Evolutionary conservation across 2,888 invertebrate genomes (phyloP), one percentile per base, ranked within the genome.

Genomic region (Merodon equestris): DNA sequence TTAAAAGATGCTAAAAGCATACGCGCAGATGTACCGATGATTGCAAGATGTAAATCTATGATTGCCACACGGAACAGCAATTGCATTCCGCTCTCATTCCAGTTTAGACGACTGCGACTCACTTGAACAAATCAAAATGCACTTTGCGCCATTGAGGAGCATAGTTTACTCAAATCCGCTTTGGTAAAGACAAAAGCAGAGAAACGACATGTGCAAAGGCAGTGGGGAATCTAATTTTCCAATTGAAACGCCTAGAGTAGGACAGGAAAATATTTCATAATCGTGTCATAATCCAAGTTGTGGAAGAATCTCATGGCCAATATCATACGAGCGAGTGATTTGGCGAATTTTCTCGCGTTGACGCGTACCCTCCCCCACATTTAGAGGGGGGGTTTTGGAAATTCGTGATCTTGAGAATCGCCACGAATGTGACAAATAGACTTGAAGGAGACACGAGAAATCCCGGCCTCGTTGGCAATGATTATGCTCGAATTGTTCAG

Each of bases 41-140:
- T 36, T 38, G 38, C 15, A 15, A 60, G 58, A 68, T 68, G 51
- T 51, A 60, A 68, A 68, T 60, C 47, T 58, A 38, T 68, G 68
- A 53, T 36, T 68, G 51, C 45, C 58, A 68, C 27, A 68, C 15
- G 53, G 45, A 38, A 38, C 38, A 38, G 4, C 60, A 5, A 68
- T 60, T 61, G 60, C 68, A 61, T 70, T 70, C 70, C 60, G 61
- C n/a, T 53, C 53, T 13, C 51, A 58, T 47, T 42, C 47, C 27
- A 58, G 51, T 57, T 66, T 56, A 72, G 4, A 53, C 63, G 36
- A 54, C 50, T 61, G n/a, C 27, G 27, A 66, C 45, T 77, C 72
- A 72, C 76, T 77, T 77, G 76, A 77, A 47, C 76, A 77, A 77
- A 72, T 77, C 72, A 77, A 77, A 72, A 76, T 76, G 76, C 56